Conservation (phyloP, 2,888 invertebrate genomes). For the Tigriopus californicus region DNA sequence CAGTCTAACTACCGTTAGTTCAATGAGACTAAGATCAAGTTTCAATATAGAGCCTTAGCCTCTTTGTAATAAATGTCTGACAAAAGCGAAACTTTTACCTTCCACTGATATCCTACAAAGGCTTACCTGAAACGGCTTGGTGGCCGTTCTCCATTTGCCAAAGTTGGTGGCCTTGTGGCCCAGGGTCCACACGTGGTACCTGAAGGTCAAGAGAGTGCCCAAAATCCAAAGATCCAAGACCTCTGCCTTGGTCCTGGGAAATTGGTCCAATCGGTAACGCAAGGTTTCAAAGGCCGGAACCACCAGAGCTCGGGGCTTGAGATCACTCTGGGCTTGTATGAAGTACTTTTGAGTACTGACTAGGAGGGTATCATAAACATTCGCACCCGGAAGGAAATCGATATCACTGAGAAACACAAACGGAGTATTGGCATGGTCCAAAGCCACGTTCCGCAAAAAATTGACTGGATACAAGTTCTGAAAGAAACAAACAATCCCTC, state of each 20-base stretch:
- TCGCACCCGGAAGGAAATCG: conserved; percentile 54
- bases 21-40: too few species aligned
- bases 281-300: conserved; percentile 81
- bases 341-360: neutral
- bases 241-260: conserved; percentile 56
- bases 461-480: conserved; percentile 80
- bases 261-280: conserved; percentile 50
- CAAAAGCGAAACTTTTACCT: neutral
- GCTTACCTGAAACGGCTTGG: conserved; percentile 47
- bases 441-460: conserved; percentile 64
- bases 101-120: neutral
- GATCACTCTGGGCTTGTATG: too few species aligned
- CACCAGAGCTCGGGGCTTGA: conserved; percentile 41
- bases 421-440: conserved; percentile 56
- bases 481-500: too few species aligned
- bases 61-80: too few species aligned
- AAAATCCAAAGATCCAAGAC: conserved; percentile 48
- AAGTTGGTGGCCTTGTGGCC: conserved; percentile 76
- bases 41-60: too few species aligned
- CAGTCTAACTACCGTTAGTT: too few species aligned
- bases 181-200: conserved; percentile 64
- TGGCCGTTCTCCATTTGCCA: conserved; percentile 53
- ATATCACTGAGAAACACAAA: conserved; percentile 72
- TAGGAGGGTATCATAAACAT: conserved; percentile 16
- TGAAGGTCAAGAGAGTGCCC: conserved; percentile 60